These are phyloP conservation scores for Homarus americanus DNA, from an alignment of 1,140 invertebrate genomes.

Conservation along the genomic window DNA sequence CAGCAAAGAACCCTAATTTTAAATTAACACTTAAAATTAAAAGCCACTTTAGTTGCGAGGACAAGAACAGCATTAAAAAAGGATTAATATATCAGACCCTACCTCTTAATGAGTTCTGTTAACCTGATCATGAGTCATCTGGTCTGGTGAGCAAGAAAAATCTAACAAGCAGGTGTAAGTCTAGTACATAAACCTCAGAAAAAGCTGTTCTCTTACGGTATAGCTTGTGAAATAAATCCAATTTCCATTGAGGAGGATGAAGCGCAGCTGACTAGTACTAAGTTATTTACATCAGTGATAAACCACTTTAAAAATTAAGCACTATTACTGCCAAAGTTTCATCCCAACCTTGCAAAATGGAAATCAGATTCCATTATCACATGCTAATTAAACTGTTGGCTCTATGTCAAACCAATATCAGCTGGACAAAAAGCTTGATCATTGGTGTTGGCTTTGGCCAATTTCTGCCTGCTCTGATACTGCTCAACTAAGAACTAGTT, in stretches of 20 bases:
- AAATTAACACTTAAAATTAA: background rate
- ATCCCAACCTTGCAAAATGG: background rate
- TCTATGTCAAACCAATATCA: conserved; percentile 68
- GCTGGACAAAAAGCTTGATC: conserved; percentile 50
- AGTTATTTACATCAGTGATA: background rate
- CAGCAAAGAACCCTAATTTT: background rate
- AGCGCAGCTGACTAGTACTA: background rate
- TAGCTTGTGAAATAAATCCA: background rate
- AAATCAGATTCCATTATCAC: conserved; percentile 38
- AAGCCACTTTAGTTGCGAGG: background rate
- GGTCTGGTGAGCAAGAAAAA: background rate
- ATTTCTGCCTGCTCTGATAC: conserved; percentile 62
- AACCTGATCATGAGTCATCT: background rate
- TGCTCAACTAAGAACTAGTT: conserved; percentile 15
- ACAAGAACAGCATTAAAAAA: conserved; percentile 15
- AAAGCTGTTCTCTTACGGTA: background rate
- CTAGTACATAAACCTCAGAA: background rate
- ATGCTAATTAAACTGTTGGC: conserved; percentile 51
- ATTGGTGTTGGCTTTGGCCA: conserved; percentile 62
- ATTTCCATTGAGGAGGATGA: background rate
- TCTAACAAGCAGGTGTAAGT: background rate
- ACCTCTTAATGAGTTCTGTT: background rate
- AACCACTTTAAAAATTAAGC: background rate
- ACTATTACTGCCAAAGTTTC: background rate
- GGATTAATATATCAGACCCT: background rate